These are phyloP conservation scores for Brachycybe producta DNA, from an alignment of 2,888 invertebrate species.

Conservation along the genomic window DNA sequence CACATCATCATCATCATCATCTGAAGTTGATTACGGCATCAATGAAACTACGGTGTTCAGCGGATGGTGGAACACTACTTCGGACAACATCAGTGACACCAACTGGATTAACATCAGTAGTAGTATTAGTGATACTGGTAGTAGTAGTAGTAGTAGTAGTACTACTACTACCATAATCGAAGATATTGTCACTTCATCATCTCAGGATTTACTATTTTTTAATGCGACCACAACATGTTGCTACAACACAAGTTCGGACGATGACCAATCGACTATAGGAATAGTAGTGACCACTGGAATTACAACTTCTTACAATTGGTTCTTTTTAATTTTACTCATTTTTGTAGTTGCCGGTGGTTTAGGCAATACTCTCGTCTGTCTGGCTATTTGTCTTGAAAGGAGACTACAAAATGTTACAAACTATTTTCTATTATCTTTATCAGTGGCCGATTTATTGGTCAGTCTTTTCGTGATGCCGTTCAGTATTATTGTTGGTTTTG, in stretches of 20 bases:
- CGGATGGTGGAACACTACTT: background rate
- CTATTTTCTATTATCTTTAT: slow-evolving; percentile 83
- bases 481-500: slow-evolving; percentile 81
- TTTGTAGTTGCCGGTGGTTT: slow-evolving; percentile 78
- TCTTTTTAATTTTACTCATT: slow-evolving; percentile 65
- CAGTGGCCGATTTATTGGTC: slow-evolving; percentile 84
- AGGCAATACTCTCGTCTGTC: slow-evolving; percentile 83
- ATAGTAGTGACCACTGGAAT: no score
- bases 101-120: background rate
- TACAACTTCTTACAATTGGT: slow-evolving; percentile 69
- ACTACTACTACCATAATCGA: no score
- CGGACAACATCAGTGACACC: background rate
- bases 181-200: no score
- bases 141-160: no score
- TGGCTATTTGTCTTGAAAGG: slow-evolving; percentile 80
- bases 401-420: slow-evolving; percentile 88
- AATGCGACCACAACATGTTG: no score
- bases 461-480: slow-evolving; percentile 92
- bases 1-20: no score
- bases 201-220: no score
- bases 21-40: no score
- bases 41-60: background rate
- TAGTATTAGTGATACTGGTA: no score
- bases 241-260: no score
- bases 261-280: no score